Evolutionary conservation across 2,888 invertebrate species (phyloP).

Genomic region (Gnatocerus cornutus): DNA sequence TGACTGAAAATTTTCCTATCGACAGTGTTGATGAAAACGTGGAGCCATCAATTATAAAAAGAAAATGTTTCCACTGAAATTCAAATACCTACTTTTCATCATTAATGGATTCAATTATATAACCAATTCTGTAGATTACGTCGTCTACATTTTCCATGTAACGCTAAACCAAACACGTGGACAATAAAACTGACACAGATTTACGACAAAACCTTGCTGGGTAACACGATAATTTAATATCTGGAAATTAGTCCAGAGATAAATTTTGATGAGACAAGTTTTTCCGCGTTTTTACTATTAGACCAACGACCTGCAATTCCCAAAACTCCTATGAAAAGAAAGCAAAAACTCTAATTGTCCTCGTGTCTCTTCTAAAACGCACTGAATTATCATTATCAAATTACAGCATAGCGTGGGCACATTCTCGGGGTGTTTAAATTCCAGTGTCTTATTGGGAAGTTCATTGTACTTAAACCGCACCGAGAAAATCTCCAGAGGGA

Average conservation of each 20-base stretch:
- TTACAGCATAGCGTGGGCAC: slow-evolving; percentile 22
- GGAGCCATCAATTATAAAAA: not conserved
- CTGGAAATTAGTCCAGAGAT: not conserved
- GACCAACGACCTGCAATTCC: not conserved
- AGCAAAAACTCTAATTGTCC: slow-evolving; percentile 2
- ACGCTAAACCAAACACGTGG: not conserved
- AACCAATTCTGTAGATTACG: not conserved
- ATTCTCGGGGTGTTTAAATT: slow-evolving; percentile 18
- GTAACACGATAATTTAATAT: no score
- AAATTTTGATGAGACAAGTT: not conserved
- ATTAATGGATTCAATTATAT: not conserved
- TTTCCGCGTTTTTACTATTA: no score
- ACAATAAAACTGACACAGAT: not conserved
- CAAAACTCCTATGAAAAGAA: not conserved
- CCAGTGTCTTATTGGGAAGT: slow-evolving; percentile 16
- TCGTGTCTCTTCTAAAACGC: slow-evolving; percentile 15
- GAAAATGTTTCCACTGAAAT: slow-evolving; percentile 1
- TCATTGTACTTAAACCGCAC: slow-evolving; percentile 19
- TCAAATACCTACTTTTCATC: not conserved
- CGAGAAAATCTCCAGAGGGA: slow-evolving; percentile 13
- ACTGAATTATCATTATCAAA: slow-evolving; percentile 33
- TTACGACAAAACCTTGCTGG: no score
- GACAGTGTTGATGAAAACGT: not conserved
- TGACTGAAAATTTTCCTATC: not conserved
- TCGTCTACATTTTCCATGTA: not conserved